A percentile compares a stretch with the other conserved stretches of the same genome.
phyloP scores from a whole-genome alignment of 2,888 invertebrate genomes.

The Stegophylla sp. region DNA sequence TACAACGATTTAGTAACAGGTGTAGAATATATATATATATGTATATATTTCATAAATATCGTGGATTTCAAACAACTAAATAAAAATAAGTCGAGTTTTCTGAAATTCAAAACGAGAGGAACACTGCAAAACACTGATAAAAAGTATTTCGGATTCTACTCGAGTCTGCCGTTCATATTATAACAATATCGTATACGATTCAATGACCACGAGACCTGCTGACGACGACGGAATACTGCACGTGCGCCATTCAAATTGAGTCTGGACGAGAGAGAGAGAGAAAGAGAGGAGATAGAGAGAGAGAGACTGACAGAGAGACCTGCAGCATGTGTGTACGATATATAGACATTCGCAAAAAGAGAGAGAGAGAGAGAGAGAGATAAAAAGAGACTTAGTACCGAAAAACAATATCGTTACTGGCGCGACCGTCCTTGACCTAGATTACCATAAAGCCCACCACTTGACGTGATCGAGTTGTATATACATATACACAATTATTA shows the following conservation, averaged over 20 bases:
- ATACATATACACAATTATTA: too few species aligned
- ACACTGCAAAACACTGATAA: too few species aligned
- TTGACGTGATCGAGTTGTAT: not conserved
- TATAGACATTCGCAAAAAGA: not conserved
- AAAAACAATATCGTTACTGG: slow-evolving; percentile 27
- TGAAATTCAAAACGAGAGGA: too few species aligned
- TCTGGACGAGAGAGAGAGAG: not conserved
- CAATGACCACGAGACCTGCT: too few species aligned
- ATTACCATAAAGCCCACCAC: slow-evolving; percentile 19
- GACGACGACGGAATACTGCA: not conserved
- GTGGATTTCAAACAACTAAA: too few species aligned
- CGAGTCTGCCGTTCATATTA: too few species aligned
- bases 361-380: not conserved
- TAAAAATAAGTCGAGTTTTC: too few species aligned
- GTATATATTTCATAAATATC: too few species aligned
- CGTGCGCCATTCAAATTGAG: slow-evolving; percentile 22
- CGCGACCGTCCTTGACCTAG: slow-evolving; percentile 42
- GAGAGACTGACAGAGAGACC: not conserved
- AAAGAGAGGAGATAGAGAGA: not conserved
- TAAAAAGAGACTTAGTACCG: not conserved
- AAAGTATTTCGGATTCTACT: too few species aligned
- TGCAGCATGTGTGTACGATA: not conserved
- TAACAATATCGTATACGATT: too few species aligned
- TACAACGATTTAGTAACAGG: too few species aligned
- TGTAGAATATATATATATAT: too few species aligned